Evolutionary conservation across 2,888 invertebrate species (phyloP), one percentile per base, ranked within the genome.

Genomic region (Apamea crenata): DNA sequence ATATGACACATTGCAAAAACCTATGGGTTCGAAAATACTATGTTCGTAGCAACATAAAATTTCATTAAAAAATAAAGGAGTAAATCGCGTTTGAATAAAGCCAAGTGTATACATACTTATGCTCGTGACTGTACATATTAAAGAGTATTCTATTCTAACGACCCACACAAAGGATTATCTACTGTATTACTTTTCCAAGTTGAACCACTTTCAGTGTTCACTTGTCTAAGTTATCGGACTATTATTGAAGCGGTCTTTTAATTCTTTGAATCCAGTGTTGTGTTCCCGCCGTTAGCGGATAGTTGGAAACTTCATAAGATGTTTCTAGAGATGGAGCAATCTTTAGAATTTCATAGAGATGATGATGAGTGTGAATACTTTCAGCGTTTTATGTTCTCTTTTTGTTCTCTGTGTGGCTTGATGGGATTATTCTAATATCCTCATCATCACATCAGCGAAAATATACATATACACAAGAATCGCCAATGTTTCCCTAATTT

Each of bases 171-270:
- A 44, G 29, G 8, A 56, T 8, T 56, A 21, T 50, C 50, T 16
- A 47, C 5, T 53, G 25, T 5, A 65, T 5, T n/a, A 21, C 16
- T 56, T 66, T 21, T 12, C 10, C 6, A 78, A 59, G 6, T 36
- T 67, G 25, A 75, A 66, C n/a, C 32, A 21, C 6, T 47, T 56
- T 29, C 29, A 18, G 21, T 50, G 12, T 74, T 1, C 61, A 36
- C 3, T 29, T n/a, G n/a, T 47, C 53, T 10, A 53, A 78, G 47
- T 61, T 69, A 63, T 56, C n/a, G 29, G 16, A 63, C 44, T 63
- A 4, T 40, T 79, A 18, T 78, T 71, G n/a, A 29, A 78, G 8
- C 29, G 36, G 29, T 71, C 7, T 32, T 12, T 14, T 61, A 47
- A 40, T 40, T 40, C 5, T n/a, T 68, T 40, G 25, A 40, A 74